Conservation (phyloP, 1,140 invertebrate species). For the Hypsibius dujardini region DNA sequence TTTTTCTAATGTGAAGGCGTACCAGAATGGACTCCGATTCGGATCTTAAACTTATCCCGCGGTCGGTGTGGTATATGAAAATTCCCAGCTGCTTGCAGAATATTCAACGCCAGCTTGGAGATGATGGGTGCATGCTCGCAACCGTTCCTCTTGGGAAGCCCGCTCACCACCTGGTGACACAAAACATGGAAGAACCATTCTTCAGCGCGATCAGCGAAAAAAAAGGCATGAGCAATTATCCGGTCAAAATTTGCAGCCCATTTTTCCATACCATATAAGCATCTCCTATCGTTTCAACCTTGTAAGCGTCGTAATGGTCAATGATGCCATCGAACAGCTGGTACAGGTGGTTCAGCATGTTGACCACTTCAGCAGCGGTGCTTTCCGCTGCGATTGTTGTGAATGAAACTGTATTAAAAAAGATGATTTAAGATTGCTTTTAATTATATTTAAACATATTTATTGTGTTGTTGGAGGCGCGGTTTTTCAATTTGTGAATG, state of each 20-base stretch:
- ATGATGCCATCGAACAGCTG: constrained; percentile 32
- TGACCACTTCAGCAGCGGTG: background rate
- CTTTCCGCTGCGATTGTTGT: constrained; percentile 12
- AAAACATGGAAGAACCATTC: no score
- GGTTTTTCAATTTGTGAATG: background rate
- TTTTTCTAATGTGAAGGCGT: constrained; percentile 19
- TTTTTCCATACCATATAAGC: constrained; percentile 57
- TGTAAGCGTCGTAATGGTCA: constrained; percentile 31
- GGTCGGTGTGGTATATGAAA: constrained; percentile 80
- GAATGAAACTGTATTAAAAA: constrained; percentile 6
- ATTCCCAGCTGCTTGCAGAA: constrained; percentile 62
- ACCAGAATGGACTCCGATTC: constrained; percentile 90
- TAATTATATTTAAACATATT: no score
- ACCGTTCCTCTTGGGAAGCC: constrained; percentile 41
- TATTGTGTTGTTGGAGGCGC: background rate
- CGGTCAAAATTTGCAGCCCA: background rate
- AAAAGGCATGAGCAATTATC: background rate
- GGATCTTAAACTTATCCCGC: constrained; percentile 62
- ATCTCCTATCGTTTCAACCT: constrained; percentile 55
- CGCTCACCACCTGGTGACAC: constrained; percentile 36
- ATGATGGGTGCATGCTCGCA: constrained; percentile 43
- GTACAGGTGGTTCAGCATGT: constrained; percentile 32
- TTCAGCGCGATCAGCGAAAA: background rate
- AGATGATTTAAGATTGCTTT: no score
- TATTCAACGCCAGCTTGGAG: constrained; percentile 61